Evolutionary conservation across 2,113 vertebrate genomes (phyloP).

Genomic region (Potamarius usumacintae): DNA sequence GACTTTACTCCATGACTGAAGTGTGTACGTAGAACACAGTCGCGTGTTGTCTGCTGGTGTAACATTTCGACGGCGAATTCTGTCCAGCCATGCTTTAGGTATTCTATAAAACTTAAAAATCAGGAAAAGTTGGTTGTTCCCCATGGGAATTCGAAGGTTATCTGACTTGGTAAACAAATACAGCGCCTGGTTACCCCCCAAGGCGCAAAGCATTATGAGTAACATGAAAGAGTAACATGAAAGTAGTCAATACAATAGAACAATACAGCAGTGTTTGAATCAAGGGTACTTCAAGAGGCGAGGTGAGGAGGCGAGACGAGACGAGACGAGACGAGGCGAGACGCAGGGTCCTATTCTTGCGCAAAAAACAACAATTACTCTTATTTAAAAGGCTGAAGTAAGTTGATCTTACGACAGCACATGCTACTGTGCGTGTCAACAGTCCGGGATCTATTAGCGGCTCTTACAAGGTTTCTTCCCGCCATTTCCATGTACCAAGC

Average conservation of each 20-base stretch:
- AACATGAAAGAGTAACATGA: no score
- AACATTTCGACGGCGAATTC: no score
- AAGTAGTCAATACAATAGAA: neutral
- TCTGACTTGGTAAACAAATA: no score
- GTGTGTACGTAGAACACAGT: no score
- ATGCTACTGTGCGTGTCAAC: neutral
- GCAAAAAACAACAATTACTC: neutral
- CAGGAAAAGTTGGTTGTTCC: no score
- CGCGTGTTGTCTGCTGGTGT: no score
- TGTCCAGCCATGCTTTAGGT: no score
- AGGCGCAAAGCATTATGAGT: no score
- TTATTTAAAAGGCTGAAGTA: neutral
- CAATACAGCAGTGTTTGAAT: neutral
- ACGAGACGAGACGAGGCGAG: neutral
- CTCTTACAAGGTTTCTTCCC: slow-evolving; percentile 37
- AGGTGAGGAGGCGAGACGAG: neutral
- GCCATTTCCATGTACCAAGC: slow-evolving; percentile 40
- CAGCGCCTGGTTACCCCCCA: no score
- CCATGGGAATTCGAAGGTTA: no score
- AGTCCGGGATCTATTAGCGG: neutral
- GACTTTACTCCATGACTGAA: no score
- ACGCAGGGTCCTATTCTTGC: neutral
- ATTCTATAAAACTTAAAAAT: no score
- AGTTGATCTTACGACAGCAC: neutral
- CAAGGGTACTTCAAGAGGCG: neutral